Conservation (phyloP, 2,113 vertebrate species). For the Brienomyrus brachyistius region DNA sequence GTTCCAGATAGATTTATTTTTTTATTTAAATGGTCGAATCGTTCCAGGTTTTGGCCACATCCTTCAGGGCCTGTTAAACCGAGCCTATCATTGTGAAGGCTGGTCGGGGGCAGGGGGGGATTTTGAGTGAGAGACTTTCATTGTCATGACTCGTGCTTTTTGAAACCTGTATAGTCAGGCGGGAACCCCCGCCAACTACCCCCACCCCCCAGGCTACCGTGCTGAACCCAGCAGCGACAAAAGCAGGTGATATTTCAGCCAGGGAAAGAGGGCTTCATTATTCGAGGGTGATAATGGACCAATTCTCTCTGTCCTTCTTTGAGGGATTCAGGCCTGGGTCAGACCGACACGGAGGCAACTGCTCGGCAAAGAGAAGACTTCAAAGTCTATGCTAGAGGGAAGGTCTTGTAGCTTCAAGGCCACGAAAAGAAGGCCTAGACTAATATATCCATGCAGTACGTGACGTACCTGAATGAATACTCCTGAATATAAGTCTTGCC, state of each 20-base stretch:
- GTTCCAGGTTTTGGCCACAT: neutral
- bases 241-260: slow-evolving; percentile 2
- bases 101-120: neutral
- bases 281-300: neutral
- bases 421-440: neutral
- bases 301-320: neutral
- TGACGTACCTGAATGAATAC: neutral
- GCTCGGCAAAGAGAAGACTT: neutral
- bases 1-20: neutral
- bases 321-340: slow-evolving; percentile 15
- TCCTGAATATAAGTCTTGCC: neutral
- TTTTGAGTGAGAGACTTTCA: neutral
- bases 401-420: neutral
- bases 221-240: neutral
- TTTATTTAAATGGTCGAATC: neutral
- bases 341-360: neutral
- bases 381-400: neutral
- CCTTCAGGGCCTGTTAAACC: neutral
- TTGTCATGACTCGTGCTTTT: neutral
- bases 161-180: neutral
- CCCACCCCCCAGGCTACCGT: neutral
- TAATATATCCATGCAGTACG: neutral
- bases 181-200: neutral
- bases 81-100: neutral
- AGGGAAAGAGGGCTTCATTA: neutral